phyloP scores from a whole-genome alignment of 2,113 vertebrate genomes.

The Scopus umbretta region DNA sequence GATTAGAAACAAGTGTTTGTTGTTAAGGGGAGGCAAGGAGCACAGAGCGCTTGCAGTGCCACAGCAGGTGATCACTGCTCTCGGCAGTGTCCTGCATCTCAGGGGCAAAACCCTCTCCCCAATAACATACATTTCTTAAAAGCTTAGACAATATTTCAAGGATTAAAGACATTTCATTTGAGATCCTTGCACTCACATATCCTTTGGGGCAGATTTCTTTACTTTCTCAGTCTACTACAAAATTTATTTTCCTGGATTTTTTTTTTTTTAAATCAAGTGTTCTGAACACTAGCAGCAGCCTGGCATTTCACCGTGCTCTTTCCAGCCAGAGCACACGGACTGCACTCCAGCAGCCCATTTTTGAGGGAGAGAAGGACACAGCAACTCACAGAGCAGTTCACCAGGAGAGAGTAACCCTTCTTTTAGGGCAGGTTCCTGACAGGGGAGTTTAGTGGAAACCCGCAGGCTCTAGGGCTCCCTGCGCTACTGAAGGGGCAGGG shows the following conservation, averaged over 20 bases:
- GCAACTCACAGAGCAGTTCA: no score
- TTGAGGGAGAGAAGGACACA: not conserved
- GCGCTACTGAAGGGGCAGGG: rapidly evolving
- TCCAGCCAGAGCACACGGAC: not conserved
- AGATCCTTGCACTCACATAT: not conserved
- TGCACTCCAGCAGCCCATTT: not conserved
- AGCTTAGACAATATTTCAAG: not conserved
- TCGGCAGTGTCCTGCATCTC: not conserved
- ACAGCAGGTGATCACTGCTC: not conserved
- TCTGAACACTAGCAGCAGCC: not conserved
- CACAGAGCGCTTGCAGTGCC: not conserved
- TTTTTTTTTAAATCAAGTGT: not conserved
- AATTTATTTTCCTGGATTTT: not conserved
- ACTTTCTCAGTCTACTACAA: not conserved
- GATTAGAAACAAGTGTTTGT: not conserved
- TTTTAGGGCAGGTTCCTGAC: no score
- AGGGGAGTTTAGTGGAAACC: not conserved
- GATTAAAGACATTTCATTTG: not conserved
- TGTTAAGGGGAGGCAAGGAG: not conserved
- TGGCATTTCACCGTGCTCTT: not conserved
- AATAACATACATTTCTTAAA: not conserved
- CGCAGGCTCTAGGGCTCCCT: rapidly evolving
- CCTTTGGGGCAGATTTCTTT: not conserved
- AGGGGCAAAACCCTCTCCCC: not conserved
- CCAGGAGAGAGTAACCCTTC: not conserved